Evolutionary conservation across 1,140 invertebrate genomes (phyloP).

Genomic region (Laupala kohalensis): DNA sequence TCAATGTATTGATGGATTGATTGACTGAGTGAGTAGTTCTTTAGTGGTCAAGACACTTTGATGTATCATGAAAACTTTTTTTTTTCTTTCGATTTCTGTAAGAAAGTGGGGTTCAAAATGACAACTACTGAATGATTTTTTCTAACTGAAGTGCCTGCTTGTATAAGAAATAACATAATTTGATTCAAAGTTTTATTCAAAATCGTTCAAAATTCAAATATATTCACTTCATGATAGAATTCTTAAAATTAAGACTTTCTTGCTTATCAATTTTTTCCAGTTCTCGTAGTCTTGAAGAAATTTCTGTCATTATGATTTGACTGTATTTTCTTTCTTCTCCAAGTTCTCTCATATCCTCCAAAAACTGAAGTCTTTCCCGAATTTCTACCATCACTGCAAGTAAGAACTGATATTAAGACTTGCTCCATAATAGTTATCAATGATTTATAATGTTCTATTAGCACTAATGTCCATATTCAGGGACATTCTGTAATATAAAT

Average conservation of each 20-base stretch:
- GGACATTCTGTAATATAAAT: neutral
- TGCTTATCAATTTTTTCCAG: neutral
- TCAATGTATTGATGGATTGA: too few species aligned
- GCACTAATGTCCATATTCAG: neutral
- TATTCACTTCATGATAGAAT: too few species aligned
- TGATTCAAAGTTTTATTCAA: too few species aligned
- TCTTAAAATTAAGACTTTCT: neutral
- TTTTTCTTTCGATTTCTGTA: too few species aligned
- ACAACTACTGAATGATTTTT: too few species aligned
- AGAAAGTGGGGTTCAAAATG: too few species aligned
- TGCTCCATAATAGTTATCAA: neutral
- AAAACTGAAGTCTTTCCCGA: neutral
- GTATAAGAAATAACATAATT: too few species aligned
- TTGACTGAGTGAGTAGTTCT: too few species aligned
- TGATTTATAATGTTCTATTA: neutral
- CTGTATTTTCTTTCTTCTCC: neutral
- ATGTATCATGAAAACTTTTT: too few species aligned
- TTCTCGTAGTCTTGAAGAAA: neutral
- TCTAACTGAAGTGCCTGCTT: too few species aligned
- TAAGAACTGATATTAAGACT: neutral
- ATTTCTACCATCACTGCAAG: neutral
- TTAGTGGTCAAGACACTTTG: too few species aligned
- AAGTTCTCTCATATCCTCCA: neutral
- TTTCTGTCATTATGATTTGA: neutral
- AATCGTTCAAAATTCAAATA: too few species aligned